A percentile compares a stretch with the other conserved stretches of the same genome.
Evolutionary conservation across 1,140 invertebrate genomes (phyloP).

Genomic region (Nasonia giraulti): DNA sequence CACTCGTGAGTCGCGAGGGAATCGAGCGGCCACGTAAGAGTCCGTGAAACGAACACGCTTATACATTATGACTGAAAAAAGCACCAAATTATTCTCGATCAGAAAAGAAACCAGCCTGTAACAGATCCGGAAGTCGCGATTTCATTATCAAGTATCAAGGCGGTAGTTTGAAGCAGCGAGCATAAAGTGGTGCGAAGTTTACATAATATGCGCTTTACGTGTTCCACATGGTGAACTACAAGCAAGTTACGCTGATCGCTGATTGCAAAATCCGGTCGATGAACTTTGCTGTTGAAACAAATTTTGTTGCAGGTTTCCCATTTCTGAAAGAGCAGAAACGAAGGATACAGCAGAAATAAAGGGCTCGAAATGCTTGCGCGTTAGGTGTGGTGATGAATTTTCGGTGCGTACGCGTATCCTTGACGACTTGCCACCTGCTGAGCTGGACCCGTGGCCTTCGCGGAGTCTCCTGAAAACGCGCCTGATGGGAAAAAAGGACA

Average conservation of each 20-base stretch:
- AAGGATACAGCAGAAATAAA: neutral
- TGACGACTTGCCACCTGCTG: constrained; percentile 52
- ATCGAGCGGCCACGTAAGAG: too few relatives aligned
- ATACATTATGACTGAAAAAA: neutral
- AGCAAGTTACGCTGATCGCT: neutral
- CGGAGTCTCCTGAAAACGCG: constrained; percentile 5
- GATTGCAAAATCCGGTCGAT: neutral
- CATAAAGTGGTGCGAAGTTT: neutral
- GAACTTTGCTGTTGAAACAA: neutral
- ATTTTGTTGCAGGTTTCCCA: too few relatives aligned
- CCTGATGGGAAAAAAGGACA: constrained; percentile 23
- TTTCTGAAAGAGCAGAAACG: too few relatives aligned
- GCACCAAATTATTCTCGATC: neutral
- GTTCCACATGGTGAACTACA: constrained; percentile 4
- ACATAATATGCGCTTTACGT: constrained; percentile 16
- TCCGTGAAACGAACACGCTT: too few relatives aligned
- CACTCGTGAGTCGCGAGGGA: too few relatives aligned
- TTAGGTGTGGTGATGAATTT: constrained; percentile 8
- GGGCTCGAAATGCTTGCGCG: constrained; percentile 10
- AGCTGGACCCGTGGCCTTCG: constrained; percentile 56
- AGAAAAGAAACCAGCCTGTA: neutral
- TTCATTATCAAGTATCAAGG: constrained; percentile 22
- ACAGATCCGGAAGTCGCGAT: constrained; percentile 21
- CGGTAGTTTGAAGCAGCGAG: neutral
- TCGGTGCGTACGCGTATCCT: constrained; percentile 52